Base-by-base conservation (phyloP, 1,140 invertebrate species). In the Eulimnadia texana region DNA sequence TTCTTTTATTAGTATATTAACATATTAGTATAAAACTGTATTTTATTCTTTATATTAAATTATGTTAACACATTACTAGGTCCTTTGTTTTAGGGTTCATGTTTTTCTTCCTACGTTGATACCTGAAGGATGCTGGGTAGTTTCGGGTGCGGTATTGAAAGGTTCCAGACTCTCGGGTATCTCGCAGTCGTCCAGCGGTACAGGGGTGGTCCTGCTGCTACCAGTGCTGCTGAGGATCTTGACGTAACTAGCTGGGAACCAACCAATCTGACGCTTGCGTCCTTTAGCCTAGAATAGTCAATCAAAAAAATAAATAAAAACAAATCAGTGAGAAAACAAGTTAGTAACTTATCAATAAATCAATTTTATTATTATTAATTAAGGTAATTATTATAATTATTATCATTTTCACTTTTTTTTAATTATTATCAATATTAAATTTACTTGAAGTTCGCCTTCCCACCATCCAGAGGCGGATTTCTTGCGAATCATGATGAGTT, bases 391-490 rank as follows among this genome's bases (percentile, higher is more conserved):
- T 2, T 23, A 16, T 9, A 28, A 10, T 3, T 3, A 55, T 28
- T 25, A 28, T 16, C 9, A 9, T n/a, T 52, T 29, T 61, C 24
- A 25, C 6, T n/a, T 20, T 59, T 53, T 42, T 29, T 27, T 6
- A 27, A 50, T 28, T 10, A 47, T 11, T 11, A 58, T 11, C 3
- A 24, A 33, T 16, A 33, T 25, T 55, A 10, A 50, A 51, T 62
- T n/a, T 67, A 79, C 91, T 77, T 97, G 93, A 24, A 98, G 74
- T 75, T 99, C 96, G 52, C 96, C 96, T 80, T 99, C 95, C 96
- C 96, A 99, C 95, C 95, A 98, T 22, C 94, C 94, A 65, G 89
- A 90, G 58, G 90, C 84, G 9, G 90, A 91, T 71, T 98, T 99
- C 74, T 97, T 97, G 13, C 93, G 79, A 16, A 99, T 90, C 78